Evolutionary conservation across 2,888 invertebrate species (phyloP), one percentile per base, ranked within the genome.

Genomic region (Aleiodes testaceus): DNA sequence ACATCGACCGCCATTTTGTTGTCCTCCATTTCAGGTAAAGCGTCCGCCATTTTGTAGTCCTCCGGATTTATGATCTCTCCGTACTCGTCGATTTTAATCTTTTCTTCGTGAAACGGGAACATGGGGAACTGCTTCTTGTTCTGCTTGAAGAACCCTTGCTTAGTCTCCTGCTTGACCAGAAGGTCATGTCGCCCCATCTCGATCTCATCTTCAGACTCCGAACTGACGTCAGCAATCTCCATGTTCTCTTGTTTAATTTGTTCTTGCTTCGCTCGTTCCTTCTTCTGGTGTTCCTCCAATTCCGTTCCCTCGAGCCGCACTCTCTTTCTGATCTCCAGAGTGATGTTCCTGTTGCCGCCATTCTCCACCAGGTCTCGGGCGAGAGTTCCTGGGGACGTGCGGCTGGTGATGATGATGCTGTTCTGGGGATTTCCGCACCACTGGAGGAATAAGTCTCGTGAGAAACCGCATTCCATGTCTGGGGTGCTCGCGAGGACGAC

Each of bases 401-500:
- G 93, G 83, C 95, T 93, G 0, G 99, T 99, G 68, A 99, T 89
- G 74, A 99, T 96, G 76, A 99, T 95, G 84, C 97, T 96, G 85
- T 99, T 99, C 84, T 95, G 94, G 1, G 95, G 90, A 88, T 97
- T 95, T 0, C 93, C 91, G 68, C 97, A 96, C 98, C 99, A 99
- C 81, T 95, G 93, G 2, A 97, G 89, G 87, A 99, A 99, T 22
- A 99, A 89, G 82, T 99, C 99, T 68, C 99, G 89, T 0, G 98
- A 94, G 87, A 95, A 99, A 0, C 99, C 99, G 77, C 94, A 92
- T 88, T 99, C 98, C 89, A 99, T 91, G 86, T 99, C 99, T 0
- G 97, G 94, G 75, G 94, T 95, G 82, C 98, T 98, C 0, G 98
- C 97, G 70, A 99, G 89, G 11, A 99, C 99, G 2, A 99, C 97